Base-by-base conservation (phyloP, 1,140 invertebrate genomes). In the Meteorus sp. region DNA sequence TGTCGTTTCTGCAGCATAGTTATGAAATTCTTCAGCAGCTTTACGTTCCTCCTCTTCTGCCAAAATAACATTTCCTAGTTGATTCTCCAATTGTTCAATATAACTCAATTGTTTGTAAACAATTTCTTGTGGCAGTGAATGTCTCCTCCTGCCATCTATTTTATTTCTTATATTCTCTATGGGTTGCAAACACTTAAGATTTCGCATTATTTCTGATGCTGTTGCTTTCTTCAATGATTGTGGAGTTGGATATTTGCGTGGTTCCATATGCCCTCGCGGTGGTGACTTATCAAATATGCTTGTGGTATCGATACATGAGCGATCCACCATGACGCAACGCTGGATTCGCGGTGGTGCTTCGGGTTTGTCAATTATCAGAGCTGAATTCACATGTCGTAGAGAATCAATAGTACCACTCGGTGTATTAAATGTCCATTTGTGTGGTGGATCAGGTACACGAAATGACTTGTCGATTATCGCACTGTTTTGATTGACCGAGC, bases 31-130 rank as follows among this genome's bases (percentile, higher is more conserved):
- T 33, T 67, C 65, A n/a, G 53, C 68, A 0, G 57, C 63, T 39
- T 45, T 55, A 3, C 50, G 43, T 25, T 72, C 68, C 25, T 72
- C 70, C 45, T 72, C 72, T 23, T 75, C 74, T 1, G 68, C 65
- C 1, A 72, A 4, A 20, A 78, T 62, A 2, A 73, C 75, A 1
- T 79, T 68, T 15, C 67, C 68, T 33, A 78, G 51, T 20, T 75
- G 74, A 25, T 72, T 63, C 35, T 81, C 76, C 54, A 79, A 23
- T n/a, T 83, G 78, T 11, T 85, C 78, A 19, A 90, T 86, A 60
- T 89, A 87, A 65, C 84, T 82, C 62, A 89, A 81, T 74, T 90
- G 88, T 65, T 84, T 82, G 8, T 85, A 82, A 68, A 87, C 86
- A 48, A 89, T 76, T 63, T 88, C 85, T 61, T 85, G 82, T 0